A percentile compares a stretch with the other conserved stretches of the same genome.
These are phyloP conservation scores for Argentina silus DNA, from an alignment of 2,797 vertebrate genomes.

Conservation along the genomic window DNA sequence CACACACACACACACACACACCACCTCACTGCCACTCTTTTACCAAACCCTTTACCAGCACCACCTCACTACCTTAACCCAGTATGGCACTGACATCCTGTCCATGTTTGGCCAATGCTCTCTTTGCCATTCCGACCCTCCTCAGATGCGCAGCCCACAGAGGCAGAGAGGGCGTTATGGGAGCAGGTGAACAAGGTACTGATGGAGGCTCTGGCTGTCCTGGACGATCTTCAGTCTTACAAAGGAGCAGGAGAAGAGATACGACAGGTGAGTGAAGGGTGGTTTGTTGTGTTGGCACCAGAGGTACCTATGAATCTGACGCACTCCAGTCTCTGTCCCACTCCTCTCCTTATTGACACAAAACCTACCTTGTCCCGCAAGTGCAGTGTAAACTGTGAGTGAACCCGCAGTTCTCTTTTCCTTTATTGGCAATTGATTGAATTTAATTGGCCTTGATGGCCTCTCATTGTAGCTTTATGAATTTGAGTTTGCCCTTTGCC, in stretches of 20 bases:
- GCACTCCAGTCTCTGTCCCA: background rate
- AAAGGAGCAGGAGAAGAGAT: slow-evolving; percentile 96
- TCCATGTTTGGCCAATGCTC: background rate
- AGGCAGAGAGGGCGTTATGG: slow-evolving; percentile 90
- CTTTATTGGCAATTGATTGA: too few species aligned
- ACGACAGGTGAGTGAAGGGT: slow-evolving; percentile 82
- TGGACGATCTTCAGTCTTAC: slow-evolving; percentile 94
- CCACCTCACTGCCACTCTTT: too few species aligned
- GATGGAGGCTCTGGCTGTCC: slow-evolving; percentile 89
- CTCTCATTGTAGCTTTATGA: too few species aligned
- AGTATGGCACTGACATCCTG: background rate
- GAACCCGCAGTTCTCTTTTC: too few species aligned
- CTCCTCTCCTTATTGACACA: background rate
- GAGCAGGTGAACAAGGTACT: slow-evolving; percentile 95
- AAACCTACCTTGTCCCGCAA: too few species aligned
- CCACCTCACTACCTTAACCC: too few species aligned
- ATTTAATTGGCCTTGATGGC: too few species aligned
- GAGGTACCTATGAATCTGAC: background rate
- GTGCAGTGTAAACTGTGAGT: too few species aligned
- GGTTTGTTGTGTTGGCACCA: background rate
- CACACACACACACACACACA: too few species aligned
- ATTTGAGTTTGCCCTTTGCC: too few species aligned
- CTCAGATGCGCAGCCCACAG: slow-evolving; percentile 94
- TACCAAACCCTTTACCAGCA: too few species aligned
- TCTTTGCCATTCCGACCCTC: slow-evolving; percentile 11